Evolutionary conservation across 2,113 vertebrate species (phyloP).

Genomic region (Hiodon tergisus): DNA sequence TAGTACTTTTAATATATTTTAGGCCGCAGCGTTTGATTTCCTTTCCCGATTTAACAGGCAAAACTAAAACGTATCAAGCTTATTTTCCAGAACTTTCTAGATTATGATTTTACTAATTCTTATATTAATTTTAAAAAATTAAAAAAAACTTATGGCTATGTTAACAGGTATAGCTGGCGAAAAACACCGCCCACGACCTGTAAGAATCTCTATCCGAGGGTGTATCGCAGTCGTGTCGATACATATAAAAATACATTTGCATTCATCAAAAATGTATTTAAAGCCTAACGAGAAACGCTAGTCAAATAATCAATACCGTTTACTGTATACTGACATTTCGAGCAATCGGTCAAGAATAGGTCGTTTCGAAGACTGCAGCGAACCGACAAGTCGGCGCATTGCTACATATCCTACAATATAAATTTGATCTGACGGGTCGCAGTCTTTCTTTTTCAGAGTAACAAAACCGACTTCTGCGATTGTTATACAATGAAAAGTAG

Average conservation of each 20-base stretch:
- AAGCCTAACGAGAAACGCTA: too few species aligned
- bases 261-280: too few species aligned
- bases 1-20: not conserved
- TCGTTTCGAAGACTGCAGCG: too few species aligned
- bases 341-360: too few species aligned
- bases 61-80: not conserved
- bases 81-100: constrained; percentile 10
- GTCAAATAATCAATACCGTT: too few species aligned
- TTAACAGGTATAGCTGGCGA: constrained; percentile 7
- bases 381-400: too few species aligned
- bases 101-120: not conserved
- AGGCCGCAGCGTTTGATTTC: not conserved
- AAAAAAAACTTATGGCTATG: not conserved
- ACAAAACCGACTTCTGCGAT: not conserved
- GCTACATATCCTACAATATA: not conserved
- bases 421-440: not conserved
- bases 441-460: too few species aligned
- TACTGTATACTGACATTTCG: too few species aligned
- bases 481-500: not conserved
- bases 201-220: not conserved
- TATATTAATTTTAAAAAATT: too few species aligned
- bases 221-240: not conserved
- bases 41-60: constrained; percentile 7
- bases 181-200: constrained; percentile 5
- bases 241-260: too few species aligned